Evolutionary conservation across 2,113 vertebrate genomes (phyloP).

Genomic region (Sphaerodactylus townsendi): DNA sequence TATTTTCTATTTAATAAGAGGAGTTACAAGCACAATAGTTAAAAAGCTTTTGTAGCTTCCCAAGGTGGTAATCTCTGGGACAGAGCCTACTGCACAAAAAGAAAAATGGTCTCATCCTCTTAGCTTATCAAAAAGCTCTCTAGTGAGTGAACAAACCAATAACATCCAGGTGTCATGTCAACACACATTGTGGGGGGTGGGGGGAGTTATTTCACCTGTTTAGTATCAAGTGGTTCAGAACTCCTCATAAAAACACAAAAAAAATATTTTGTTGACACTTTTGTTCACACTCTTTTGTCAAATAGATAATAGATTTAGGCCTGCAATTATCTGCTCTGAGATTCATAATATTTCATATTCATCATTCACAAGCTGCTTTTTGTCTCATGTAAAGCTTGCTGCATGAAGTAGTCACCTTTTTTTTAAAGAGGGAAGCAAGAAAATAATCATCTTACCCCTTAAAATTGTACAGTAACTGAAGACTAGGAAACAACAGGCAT

Average conservation of each 20-base stretch:
- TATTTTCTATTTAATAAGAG: constrained; percentile 14
- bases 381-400: constrained; percentile 7
- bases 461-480: background rate
- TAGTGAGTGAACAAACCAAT: background rate
- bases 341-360: background rate
- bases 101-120: background rate
- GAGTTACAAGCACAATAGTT: constrained; percentile 13
- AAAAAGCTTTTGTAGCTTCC: constrained; percentile 10
- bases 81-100: background rate
- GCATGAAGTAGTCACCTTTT: background rate
- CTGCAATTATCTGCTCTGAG: background rate
- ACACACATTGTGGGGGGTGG: background rate
- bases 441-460: background rate
- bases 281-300: background rate
- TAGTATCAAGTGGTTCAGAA: background rate
- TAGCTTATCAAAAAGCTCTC: background rate
- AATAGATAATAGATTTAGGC: constrained; percentile 2
- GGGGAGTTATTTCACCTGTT: background rate
- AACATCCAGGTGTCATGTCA: constrained; percentile 11
- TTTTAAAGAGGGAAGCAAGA: background rate
- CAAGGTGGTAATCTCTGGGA: background rate
- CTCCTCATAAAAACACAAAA: background rate
- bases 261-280: constrained; percentile 10
- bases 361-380: background rate
- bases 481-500: background rate